Evolutionary conservation across 2,888 invertebrate species (phyloP).

Genomic region (Dicyrtomina minuta): DNA sequence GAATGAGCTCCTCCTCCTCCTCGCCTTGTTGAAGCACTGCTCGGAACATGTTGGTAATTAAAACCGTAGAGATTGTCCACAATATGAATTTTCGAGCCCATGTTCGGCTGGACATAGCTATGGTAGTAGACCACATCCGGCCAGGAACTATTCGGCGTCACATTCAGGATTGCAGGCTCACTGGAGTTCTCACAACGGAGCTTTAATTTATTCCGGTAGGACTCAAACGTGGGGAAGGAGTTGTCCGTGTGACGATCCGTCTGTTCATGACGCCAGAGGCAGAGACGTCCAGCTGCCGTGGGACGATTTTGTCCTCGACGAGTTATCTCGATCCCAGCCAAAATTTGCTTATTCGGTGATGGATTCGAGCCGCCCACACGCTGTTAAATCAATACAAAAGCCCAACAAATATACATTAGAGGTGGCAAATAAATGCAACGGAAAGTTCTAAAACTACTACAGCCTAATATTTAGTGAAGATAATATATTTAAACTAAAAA

Average conservation of each 20-base stretch:
- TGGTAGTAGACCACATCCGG: slow-evolving; percentile 91
- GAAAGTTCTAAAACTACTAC: too few relatives aligned
- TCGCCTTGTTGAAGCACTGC: slow-evolving; percentile 1
- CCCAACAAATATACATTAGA: not conserved
- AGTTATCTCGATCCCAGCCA: slow-evolving; percentile 80
- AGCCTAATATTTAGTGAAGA: too few relatives aligned
- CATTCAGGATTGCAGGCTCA: slow-evolving; percentile 71
- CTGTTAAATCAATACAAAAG: slow-evolving; percentile 22
- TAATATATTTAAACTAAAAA: not conserved
- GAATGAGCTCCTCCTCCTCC: not conserved
- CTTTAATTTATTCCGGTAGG: slow-evolving; percentile 75
- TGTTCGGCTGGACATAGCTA: slow-evolving; percentile 88
- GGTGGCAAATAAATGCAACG: too few relatives aligned
- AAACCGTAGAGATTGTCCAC: slow-evolving; percentile 63
- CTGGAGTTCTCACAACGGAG: slow-evolving; percentile 70
- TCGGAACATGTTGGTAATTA: slow-evolving; percentile 6
- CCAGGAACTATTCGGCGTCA: slow-evolving; percentile 86
- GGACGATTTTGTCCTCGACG: slow-evolving; percentile 77
- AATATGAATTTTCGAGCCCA: slow-evolving; percentile 92
- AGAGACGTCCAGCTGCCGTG: slow-evolving; percentile 78
- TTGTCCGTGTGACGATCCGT: slow-evolving; percentile 77
- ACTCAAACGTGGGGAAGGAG: slow-evolving; percentile 74
- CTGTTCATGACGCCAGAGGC: slow-evolving; percentile 67
- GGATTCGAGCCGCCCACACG: slow-evolving; percentile 39
- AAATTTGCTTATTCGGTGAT: slow-evolving; percentile 57